A percentile compares a stretch with the other conserved stretches of the same genome.
Evolutionary conservation across 2,797 vertebrate species (phyloP).

Genomic region (Clamator glandarius): DNA sequence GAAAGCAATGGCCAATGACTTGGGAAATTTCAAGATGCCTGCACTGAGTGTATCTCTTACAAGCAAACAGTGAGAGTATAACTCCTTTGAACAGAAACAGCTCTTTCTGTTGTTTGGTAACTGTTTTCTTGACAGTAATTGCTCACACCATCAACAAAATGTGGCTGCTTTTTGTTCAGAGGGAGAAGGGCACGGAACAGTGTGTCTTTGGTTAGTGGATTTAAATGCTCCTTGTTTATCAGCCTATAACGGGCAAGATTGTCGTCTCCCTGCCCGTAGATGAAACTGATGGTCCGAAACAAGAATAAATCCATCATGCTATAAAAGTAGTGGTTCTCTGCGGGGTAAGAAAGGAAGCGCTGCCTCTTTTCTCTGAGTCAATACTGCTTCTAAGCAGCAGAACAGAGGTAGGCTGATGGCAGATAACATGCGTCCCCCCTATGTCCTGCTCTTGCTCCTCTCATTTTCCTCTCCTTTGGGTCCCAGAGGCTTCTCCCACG

Average conservation of each 20-base stretch:
- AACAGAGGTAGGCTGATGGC: not conserved
- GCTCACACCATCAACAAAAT: not conserved
- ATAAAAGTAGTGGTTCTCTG: not conserved
- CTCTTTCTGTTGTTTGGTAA: not conserved
- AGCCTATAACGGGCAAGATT: slow-evolving; percentile 5
- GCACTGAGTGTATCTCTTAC: not conserved
- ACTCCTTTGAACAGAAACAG: not conserved
- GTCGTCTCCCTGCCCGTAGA: not conserved
- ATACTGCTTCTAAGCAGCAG: not conserved
- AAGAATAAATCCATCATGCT: slow-evolving; percentile 5
- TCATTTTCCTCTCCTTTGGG: not conserved
- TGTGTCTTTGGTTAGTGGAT: not conserved
- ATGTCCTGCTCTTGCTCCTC: not conserved
- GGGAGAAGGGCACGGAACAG: not conserved
- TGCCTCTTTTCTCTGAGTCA: not conserved
- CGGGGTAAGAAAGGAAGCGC: not conserved
- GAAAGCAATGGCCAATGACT: not conserved
- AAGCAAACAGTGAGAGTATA: not conserved
- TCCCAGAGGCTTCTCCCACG: not conserved
- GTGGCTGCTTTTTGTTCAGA: not conserved
- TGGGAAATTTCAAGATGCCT: not conserved
- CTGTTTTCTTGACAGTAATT: not conserved
- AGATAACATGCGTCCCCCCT: accelerated
- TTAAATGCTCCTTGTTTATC: slow-evolving; percentile 39
- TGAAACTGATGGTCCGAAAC: not conserved